phyloP scores from a whole-genome alignment of 2,797 vertebrate genomes.

The Brachyrhaphis roseni region DNA sequence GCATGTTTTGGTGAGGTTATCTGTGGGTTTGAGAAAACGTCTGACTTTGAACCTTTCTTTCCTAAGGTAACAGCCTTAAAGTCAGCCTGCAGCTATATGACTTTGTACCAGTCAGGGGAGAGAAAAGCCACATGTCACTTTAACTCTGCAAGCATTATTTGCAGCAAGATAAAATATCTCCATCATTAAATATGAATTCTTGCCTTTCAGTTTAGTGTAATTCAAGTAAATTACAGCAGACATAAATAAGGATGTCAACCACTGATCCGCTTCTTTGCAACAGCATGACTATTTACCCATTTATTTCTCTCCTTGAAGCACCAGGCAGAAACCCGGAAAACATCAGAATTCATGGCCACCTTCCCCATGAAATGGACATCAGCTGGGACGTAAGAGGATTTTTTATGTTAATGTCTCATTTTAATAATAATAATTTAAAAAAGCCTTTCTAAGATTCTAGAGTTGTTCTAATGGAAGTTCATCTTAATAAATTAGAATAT shows the following conservation, averaged over 20 bases:
- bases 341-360: constrained; percentile 86
- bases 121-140: constrained; percentile 19
- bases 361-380: constrained; percentile 93
- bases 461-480: background rate
- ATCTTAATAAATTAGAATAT: background rate
- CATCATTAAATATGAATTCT: constrained; percentile 17
- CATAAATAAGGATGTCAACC: background rate
- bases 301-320: constrained; percentile 75
- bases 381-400: constrained; percentile 90
- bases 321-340: constrained; percentile 92
- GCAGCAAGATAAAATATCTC: constrained; percentile 16
- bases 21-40: constrained; percentile 22
- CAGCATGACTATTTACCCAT: background rate
- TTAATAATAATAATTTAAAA: background rate
- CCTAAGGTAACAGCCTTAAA: constrained; percentile 11
- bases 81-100: constrained; percentile 4
- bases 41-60: constrained; percentile 26
- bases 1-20: constrained; percentile 26
- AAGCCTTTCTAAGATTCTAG: background rate
- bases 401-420: constrained; percentile 1
- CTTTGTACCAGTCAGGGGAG: constrained; percentile 11
- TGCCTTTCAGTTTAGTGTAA: background rate
- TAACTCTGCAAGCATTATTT: constrained; percentile 20
- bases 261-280: background rate
- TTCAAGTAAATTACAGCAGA: background rate